Percentiles rank a stretch among this genome's conserved stretches.
These are phyloP conservation scores for Dromaius novaehollandiae DNA, from an alignment of 2,113 vertebrate genomes.

Conservation along the genomic window DNA sequence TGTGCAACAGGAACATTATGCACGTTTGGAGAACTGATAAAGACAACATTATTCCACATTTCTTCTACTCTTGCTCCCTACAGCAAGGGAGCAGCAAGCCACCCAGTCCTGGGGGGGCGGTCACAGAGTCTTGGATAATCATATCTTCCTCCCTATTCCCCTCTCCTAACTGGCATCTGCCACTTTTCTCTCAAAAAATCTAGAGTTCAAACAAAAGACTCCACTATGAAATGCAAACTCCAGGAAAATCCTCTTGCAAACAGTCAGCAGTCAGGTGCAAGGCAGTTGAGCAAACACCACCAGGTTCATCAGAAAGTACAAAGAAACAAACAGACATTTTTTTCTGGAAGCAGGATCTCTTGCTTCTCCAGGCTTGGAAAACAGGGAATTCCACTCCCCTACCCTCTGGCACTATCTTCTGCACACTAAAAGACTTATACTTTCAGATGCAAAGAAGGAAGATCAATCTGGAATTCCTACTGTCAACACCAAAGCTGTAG, in stretches of 20 bases:
- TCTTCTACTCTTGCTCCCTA: not conserved
- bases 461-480: not conserved
- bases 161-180: not conserved
- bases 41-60: not conserved
- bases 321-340: not conserved
- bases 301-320: not conserved
- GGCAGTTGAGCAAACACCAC: not conserved
- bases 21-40: not conserved
- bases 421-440: rapidly evolving
- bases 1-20: not conserved
- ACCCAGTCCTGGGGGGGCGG: not conserved
- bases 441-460: not conserved
- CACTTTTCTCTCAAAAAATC: not conserved
- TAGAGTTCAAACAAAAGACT: not conserved
- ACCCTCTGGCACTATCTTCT: not conserved
- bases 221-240: not conserved
- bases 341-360: not conserved
- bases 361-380: not conserved
- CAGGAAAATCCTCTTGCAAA: not conserved
- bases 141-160: not conserved
- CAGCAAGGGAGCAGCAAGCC: not conserved
- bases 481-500: not conserved
- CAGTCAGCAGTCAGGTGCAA: not conserved
- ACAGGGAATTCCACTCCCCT: not conserved
- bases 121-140: not conserved